These are phyloP conservation scores for Phenganax subtilis DNA, from an alignment of 92 coral and sea anemone genomes.

Conservation along the genomic window DNA sequence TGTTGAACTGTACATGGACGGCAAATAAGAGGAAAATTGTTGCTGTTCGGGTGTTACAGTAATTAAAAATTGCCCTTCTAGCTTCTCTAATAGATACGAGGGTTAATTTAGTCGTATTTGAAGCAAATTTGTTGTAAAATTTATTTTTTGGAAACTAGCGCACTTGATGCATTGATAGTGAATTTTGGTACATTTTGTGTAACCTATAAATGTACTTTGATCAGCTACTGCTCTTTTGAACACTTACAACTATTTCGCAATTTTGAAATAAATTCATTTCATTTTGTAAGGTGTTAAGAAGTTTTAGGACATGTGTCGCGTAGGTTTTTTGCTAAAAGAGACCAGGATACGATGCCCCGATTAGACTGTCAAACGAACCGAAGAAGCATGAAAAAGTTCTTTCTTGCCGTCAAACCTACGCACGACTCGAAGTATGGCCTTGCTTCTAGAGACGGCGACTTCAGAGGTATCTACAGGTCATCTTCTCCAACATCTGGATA, in stretches of 20 bases:
- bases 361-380: slow-evolving; percentile 7
- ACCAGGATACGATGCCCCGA: not conserved
- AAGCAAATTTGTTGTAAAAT: not conserved
- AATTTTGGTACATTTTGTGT: not conserved
- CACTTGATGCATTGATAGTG: not conserved
- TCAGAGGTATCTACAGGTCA: slow-evolving; percentile 19
- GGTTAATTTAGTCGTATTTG: slow-evolving; percentile 2
- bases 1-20: not conserved
- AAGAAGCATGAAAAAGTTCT: slow-evolving; percentile 1
- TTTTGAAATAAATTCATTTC: slow-evolving; percentile 17
- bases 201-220: not conserved
- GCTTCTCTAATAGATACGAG: slow-evolving; percentile 3
- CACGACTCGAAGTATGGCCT: not conserved
- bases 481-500: slow-evolving; percentile 32
- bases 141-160: not conserved
- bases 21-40: slow-evolving; percentile 4
- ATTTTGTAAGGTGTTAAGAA: slow-evolving; percentile 22
- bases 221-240: slow-evolving; percentile 4
- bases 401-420: slow-evolving; percentile 19
- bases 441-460: slow-evolving; percentile 27
- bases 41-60: not conserved
- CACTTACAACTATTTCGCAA: slow-evolving; percentile 24
- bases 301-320: slow-evolving; percentile 4
- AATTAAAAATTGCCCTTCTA: not conserved
- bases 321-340: not conserved